These are phyloP conservation scores for Osmerus eperlanus DNA, from an alignment of 2,113 vertebrate species.

Conservation along the genomic window DNA sequence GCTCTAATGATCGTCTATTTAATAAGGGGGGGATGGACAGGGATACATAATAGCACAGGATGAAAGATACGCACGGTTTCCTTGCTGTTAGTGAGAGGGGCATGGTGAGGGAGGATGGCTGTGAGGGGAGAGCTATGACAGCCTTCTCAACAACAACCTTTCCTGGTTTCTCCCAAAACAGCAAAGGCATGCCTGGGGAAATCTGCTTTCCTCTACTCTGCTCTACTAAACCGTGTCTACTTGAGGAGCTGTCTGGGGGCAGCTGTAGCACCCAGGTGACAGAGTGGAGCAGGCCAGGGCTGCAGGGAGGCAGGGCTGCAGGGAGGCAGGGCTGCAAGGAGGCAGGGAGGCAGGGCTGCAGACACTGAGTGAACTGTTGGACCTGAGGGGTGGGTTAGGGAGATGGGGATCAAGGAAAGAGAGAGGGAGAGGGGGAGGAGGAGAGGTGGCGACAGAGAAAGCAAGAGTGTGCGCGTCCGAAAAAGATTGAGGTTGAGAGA, in stretches of 20 bases:
- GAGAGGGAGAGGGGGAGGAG: neutral
- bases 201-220: too few relatives aligned
- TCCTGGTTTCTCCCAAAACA: neutral
- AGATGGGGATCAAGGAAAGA: neutral
- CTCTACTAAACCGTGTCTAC: neutral
- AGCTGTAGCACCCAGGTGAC: too few relatives aligned
- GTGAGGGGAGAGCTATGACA: neutral
- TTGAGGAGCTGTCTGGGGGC: neutral
- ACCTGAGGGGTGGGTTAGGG: neutral
- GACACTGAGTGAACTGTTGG: neutral
- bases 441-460: neutral
- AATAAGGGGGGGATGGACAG: conserved; percentile 1
- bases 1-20: too few relatives aligned
- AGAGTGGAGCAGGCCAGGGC: neutral
- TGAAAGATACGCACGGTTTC: neutral
- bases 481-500: neutral
- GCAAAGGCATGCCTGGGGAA: neutral
- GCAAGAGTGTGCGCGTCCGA: conserved; percentile 7
- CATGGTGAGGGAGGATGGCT: neutral
- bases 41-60: neutral
- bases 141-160: neutral
- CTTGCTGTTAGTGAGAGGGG: conserved; percentile 1
- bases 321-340: too few relatives aligned
- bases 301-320: neutral
- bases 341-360: neutral